Conservation (phyloP, 2,888 invertebrate species). For the Scelioninae gen. 1 region DNA sequence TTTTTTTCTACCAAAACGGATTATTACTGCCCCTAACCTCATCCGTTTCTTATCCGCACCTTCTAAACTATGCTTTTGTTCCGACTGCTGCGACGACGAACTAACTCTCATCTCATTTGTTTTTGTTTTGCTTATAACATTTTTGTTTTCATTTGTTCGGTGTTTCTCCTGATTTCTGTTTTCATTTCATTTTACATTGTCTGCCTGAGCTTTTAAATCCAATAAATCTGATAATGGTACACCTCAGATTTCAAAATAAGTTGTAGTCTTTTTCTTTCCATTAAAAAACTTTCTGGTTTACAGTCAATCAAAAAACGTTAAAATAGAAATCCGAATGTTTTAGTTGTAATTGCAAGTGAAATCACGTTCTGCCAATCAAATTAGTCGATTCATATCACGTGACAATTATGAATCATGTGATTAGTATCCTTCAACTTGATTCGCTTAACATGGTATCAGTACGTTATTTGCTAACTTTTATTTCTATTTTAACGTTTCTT, state of each 20-base stretch:
- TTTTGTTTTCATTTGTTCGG: conserved; percentile 11
- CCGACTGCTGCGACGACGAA: conserved; percentile 48
- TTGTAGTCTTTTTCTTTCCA: neutral
- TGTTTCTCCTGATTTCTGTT: conserved; percentile 33
- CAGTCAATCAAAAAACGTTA: neutral
- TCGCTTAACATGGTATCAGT: too few species aligned
- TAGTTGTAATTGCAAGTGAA: too few species aligned
- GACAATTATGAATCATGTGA: too few species aligned
- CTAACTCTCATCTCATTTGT: conserved; percentile 45
- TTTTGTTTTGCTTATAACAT: conserved; percentile 59
- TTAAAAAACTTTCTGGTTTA: neutral
- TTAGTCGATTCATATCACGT: too few species aligned
- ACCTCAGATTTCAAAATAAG: neutral
- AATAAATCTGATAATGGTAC: neutral
- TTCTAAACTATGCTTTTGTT: conserved; percentile 61
- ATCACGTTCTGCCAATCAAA: too few species aligned
- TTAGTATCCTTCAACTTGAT: too few species aligned
- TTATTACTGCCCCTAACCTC: conserved; percentile 42
- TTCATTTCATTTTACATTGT: neutral
- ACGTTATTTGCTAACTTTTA: too few species aligned
- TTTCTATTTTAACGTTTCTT: neutral
- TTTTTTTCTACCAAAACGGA: conserved; percentile 56
- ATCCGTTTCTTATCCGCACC: conserved; percentile 30
- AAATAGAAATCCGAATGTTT: neutral
- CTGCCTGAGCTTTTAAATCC: conserved; percentile 19